These are phyloP conservation scores for Halichondria panicea DNA, from an alignment of 37 sponge, comb jelly and placozoan species.

Conservation along the genomic window DNA sequence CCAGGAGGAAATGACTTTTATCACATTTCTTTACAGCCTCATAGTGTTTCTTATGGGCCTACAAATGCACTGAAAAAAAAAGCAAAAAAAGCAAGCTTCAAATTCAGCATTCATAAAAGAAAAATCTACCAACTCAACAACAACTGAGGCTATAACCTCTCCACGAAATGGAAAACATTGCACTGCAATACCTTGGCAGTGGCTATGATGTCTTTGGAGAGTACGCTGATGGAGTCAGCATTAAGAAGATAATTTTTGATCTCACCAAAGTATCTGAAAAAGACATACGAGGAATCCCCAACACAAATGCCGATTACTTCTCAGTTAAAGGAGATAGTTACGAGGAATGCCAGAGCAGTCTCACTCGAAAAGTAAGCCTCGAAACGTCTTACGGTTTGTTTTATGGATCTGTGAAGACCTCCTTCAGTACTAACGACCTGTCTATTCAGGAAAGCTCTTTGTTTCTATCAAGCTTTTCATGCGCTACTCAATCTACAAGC, in stretches of 20 bases:
- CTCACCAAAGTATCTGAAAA: background rate
- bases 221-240: background rate
- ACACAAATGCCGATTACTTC: background rate
- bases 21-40: too few relatives aligned
- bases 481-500: background rate
- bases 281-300: background rate
- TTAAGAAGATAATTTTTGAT: background rate
- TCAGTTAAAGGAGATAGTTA: background rate
- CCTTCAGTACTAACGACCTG: background rate
- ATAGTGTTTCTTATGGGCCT: too few relatives aligned
- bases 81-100: too few relatives aligned
- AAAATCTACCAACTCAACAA: too few relatives aligned
- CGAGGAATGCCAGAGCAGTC: background rate
- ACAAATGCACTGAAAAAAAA: too few relatives aligned
- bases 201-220: too few relatives aligned
- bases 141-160: too few relatives aligned
- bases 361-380: background rate
- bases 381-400: background rate
- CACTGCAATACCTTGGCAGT: too few relatives aligned
- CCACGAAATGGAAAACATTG: too few relatives aligned
- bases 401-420: background rate
- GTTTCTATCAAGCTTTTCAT: background rate
- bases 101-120: too few relatives aligned
- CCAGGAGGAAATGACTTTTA: too few relatives aligned
- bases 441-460: background rate